Evolutionary conservation across 2,113 vertebrate genomes (phyloP).

Genomic region (Psittacula cyanocephala): DNA sequence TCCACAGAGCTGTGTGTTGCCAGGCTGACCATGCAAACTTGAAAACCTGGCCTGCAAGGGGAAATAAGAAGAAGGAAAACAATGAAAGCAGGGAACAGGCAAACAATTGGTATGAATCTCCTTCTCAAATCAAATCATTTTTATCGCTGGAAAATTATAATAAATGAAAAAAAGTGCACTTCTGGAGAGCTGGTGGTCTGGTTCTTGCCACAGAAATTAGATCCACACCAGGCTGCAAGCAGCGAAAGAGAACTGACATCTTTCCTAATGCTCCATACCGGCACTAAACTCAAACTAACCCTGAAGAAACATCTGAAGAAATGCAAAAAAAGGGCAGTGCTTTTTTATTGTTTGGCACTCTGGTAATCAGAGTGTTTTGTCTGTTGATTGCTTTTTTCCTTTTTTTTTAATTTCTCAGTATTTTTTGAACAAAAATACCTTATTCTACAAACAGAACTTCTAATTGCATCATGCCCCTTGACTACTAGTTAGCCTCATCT

Average conservation of each 20-base stretch:
- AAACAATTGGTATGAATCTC: not conserved
- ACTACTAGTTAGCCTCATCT: not conserved
- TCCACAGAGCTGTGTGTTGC: not conserved
- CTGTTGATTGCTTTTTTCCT: not conserved
- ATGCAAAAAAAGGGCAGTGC: not conserved
- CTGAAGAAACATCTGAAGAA: not conserved
- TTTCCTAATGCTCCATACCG: not conserved
- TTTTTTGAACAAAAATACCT: not conserved
- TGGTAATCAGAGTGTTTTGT: not conserved
- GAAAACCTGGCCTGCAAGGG: not conserved
- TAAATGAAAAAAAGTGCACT: not conserved
- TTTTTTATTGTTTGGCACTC: not conserved
- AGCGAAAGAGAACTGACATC: not conserved
- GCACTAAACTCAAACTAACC: not conserved
- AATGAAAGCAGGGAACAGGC: not conserved
- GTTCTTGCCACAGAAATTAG: not conserved
- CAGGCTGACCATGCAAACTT: not conserved
- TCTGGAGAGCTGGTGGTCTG: not conserved
- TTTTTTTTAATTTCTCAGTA: not conserved
- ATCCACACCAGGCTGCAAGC: not conserved
- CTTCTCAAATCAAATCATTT: not conserved
- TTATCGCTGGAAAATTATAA: not conserved
- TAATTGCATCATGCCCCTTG: not conserved
- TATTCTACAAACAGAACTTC: not conserved
- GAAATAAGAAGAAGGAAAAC: not conserved